These are phyloP conservation scores for Muschampia plurimacula DNA, from an alignment of 2,888 invertebrate species.

Conservation along the genomic window DNA sequence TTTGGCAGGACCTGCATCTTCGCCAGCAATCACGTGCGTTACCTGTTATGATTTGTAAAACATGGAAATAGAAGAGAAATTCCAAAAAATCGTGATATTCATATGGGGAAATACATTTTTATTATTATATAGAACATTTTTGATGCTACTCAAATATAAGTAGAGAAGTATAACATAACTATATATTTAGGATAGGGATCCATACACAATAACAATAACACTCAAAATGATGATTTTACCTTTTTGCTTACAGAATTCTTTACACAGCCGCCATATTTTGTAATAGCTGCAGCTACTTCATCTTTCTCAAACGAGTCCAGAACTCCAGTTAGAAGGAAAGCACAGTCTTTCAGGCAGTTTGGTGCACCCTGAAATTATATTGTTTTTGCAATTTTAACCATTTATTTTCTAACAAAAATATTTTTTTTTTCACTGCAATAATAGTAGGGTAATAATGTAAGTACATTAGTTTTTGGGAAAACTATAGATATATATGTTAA, in stretches of 20 bases:
- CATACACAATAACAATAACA: not conserved
- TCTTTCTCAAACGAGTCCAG: conserved; percentile 95
- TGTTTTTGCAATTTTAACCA: too few relatives aligned
- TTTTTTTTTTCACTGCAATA: too few relatives aligned
- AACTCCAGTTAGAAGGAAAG: conserved; percentile 93
- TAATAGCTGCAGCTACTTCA: conserved; percentile 90
- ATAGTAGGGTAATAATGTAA: too few relatives aligned
- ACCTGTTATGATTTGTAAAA: conserved; percentile 70
- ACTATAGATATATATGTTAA: too few relatives aligned
- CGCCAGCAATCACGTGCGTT: conserved; percentile 93
- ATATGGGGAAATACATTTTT: not conserved
- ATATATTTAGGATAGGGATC: not conserved
- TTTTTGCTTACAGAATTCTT: conserved; percentile 91
- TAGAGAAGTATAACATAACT: not conserved
- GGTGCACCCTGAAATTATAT: conserved; percentile 86
- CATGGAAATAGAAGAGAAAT: not conserved
- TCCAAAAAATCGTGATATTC: too few relatives aligned
- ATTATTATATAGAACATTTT: not conserved
- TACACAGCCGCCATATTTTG: conserved; percentile 92
- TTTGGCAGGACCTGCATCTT: conserved; percentile 95
- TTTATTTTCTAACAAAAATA: too few relatives aligned
- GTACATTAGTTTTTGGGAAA: too few relatives aligned
- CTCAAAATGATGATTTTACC: conserved; percentile 65
- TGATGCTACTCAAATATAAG: not conserved
- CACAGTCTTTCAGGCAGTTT: conserved; percentile 89